Conservation (phyloP, 2,888 invertebrate species). For the Chorisops tibialis region DNA sequence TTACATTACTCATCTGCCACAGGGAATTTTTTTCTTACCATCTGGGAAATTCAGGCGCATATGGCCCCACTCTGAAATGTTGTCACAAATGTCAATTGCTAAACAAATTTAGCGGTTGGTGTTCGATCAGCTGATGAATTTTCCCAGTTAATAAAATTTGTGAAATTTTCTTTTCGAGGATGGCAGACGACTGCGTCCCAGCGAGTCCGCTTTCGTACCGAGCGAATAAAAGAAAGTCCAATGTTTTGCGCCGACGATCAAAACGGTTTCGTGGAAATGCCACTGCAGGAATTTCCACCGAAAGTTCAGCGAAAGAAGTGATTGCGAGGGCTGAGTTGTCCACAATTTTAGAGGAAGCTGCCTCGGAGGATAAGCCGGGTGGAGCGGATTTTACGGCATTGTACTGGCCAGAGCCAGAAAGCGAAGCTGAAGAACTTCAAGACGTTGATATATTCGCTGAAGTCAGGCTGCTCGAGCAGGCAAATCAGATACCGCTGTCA, state of each 20-base stretch:
- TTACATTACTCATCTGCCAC: too few relatives aligned
- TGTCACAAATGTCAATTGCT: too few relatives aligned
- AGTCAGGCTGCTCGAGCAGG: background rate
- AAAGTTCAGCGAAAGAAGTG: background rate
- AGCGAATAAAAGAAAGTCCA: background rate
- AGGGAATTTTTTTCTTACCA: too few relatives aligned
- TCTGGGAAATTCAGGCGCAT: too few relatives aligned
- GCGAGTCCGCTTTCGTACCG: slow-evolving; percentile 15
- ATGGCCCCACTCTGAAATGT: too few relatives aligned
- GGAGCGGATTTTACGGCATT: slow-evolving; percentile 5
- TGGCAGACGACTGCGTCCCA: slow-evolving; percentile 24
- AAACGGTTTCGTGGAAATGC: slow-evolving; percentile 4
- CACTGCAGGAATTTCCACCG: background rate
- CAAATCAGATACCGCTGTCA: background rate
- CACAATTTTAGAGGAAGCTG: background rate
- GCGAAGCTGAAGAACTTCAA: background rate
- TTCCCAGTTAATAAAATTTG: too few relatives aligned
- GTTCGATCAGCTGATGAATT: too few relatives aligned
- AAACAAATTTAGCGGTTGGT: too few relatives aligned
- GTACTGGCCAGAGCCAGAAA: slow-evolving; percentile 1
- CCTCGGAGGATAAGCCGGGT: too few relatives aligned
- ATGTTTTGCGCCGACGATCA: slow-evolving; percentile 5
- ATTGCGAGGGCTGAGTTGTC: background rate
- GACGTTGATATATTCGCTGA: slow-evolving; percentile 7
- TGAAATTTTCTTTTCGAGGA: too few relatives aligned